Base-by-base conservation (phyloP, 2,888 invertebrate genomes). In the Hirtodrosophila histrioides region DNA sequence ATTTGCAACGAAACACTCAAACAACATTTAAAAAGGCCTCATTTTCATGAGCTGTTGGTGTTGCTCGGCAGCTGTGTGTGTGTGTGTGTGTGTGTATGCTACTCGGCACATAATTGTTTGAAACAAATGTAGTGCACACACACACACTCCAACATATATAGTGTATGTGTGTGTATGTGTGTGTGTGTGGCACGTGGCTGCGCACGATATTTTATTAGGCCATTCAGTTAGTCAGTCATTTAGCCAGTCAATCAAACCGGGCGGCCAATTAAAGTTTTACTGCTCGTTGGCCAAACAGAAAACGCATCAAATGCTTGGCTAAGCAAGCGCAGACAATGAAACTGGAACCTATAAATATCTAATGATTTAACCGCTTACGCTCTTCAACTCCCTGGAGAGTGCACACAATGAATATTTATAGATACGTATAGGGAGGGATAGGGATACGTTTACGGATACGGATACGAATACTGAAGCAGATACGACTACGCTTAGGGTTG, bases 21-120 rank as follows among this genome's bases (percentile, higher is more conserved):
- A 81, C 80, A 83, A 83, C 81, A 81, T 80, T 83, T 83, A 81
- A 81, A 81, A 81, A 78, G 83, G 76, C 81, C 81, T 81, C 83
- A 81, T 81, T 81, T 81, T 81, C 80, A 83, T 74, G 78, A 83
- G 76, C 69, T 54, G 66, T 57, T 69, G 78, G 41, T 66, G 66
- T 29, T 62, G 44, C 33, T 17, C 4, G 11, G 4, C 8, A 43
- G 35, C 12, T 12, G 36, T 4, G 23, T 12, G 36, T 48, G 31
- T 49, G 43, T 43, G 40, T 56, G 36, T 46, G 11, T 40, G 48
- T 48, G 53, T 72, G 60, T 67, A 31, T 62, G 64, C 61, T 68
- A 77, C 80, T 80, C 81, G 77, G 82, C 79, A 81, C 80, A 82
- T 80, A 81, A 79, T 81, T 82, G 80, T 81, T 82, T 78, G 79